Conservation (phyloP, 2,113 vertebrate genomes). For the Tachycineta bicolor region DNA sequence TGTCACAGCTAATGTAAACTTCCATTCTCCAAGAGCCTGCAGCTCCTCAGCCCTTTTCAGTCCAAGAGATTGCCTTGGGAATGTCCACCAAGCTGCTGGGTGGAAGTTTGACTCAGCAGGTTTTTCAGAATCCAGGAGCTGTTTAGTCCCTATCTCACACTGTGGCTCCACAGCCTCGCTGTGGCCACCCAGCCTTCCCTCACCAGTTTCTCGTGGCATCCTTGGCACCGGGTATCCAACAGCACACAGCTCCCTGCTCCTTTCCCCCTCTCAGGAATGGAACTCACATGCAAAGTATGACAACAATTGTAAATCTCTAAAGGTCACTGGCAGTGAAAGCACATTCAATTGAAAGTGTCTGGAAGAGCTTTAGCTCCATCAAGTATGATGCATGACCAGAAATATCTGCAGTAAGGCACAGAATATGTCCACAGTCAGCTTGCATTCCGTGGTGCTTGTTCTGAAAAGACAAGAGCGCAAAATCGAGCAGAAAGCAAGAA, state of each 20-base stretch:
- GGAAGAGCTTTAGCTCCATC: not conserved
- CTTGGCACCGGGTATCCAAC: not conserved
- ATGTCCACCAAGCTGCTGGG: not conserved
- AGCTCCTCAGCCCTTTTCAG: not conserved
- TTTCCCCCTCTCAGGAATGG: not conserved
- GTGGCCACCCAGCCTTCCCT: not conserved
- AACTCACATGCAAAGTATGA: not conserved
- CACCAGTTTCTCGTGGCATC: not conserved
- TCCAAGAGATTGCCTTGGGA: not conserved
- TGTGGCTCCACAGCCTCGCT: not conserved
- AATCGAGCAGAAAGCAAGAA: not conserved
- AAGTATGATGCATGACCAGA: not conserved
- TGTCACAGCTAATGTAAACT: not conserved
- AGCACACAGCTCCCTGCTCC: not conserved
- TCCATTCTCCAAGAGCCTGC: not conserved
- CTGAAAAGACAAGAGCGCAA: not conserved
- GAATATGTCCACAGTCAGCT: not conserved
- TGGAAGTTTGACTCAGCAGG: not conserved
- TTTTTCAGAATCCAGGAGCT: not conserved
- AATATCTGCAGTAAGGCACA: not conserved
- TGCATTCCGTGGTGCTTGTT: not conserved
- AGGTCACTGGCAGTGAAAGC: not conserved
- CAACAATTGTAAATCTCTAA: not conserved
- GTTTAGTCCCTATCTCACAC: not conserved
- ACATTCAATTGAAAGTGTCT: accelerated